Evolutionary conservation across 2,113 vertebrate genomes (phyloP), one percentile per base, ranked within the genome.

Genomic region (Todiramphus chloris): DNA sequence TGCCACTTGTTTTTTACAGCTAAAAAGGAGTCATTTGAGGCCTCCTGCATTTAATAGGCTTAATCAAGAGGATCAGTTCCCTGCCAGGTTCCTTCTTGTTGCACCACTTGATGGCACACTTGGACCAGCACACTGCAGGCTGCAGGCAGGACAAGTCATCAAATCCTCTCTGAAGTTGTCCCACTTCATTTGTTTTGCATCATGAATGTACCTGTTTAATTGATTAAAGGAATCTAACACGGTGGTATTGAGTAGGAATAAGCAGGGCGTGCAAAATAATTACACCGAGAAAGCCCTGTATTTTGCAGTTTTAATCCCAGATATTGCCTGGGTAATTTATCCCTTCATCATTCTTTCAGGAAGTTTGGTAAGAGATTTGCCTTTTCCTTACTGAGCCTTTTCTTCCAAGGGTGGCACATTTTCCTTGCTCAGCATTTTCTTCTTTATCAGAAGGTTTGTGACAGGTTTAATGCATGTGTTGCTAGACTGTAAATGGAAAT

Each of bases 41-140:
- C 33, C 8, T 56, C 35, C 30, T 4, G 9, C 7, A 23, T 81
- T 50, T 35, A 5, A 53, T 2, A n/a, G 33, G 20, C 14, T 35
- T 56, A 16, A 67, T 14, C 20, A 2, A 19, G 20, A 66, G 15
- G 50, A 58, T 46, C 13, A 13, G 35, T 51, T 85, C 48, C 69
- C 24, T 16, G 53, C 39, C 10, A 15, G 8, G 39, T 17, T 53
- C 78, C 88, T 83, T 37, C 10, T 13, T 64, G 17, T 16, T 41
- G 9, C 51, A 69, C 97, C 98, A 50, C 96, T 88, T 97, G 98
- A 87, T 98, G 98, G 94, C 97, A 96, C 58, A 23, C 66, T 95
- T 95, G 90, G 83, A 69, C 81, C 28, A 95, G 86, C 59, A 62
- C 39, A 55, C 73, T 7, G 35, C 62, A 27, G 19, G 5, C 73